Evolutionary conservation across 2,113 vertebrate genomes (phyloP).

Genomic region (Gorilla gorilla): DNA sequence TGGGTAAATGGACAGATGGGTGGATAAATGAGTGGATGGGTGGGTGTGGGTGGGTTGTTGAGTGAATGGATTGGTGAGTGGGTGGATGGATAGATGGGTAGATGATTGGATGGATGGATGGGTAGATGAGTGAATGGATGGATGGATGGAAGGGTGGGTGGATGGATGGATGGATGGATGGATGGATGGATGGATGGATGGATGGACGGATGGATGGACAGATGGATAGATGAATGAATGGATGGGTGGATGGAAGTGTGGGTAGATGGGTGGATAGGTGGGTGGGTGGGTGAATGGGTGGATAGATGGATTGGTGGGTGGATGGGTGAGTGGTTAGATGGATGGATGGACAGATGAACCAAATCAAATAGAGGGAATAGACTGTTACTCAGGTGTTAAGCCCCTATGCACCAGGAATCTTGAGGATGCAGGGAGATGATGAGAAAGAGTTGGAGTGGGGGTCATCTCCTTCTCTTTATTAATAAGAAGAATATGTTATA

Average conservation of each 20-base stretch:
- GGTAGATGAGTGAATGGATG: too few relatives aligned
- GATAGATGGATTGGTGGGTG: too few relatives aligned
- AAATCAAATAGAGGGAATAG: neutral
- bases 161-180: too few relatives aligned
- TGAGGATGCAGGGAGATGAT: neutral
- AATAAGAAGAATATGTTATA: neutral
- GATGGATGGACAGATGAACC: neutral
- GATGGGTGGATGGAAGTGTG: neutral
- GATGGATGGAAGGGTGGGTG: too few relatives aligned
- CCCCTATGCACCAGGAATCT: neutral
- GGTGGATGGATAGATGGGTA: fast-evolving
- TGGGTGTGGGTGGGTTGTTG: too few relatives aligned
- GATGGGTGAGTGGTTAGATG: neutral
- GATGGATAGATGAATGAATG: fast-evolving
- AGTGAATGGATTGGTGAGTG: too few relatives aligned
- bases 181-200: neutral
- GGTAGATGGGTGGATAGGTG: neutral
- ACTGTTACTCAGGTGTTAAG: neutral
- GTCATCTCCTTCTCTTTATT: neutral
- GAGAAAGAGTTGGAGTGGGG: too few relatives aligned
- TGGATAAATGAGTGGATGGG: too few relatives aligned
- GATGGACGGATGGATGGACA: fast-evolving
- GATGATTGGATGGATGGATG: too few relatives aligned
- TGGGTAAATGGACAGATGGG: too few relatives aligned
- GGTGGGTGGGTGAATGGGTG: neutral